Base-by-base conservation (phyloP, 2,113 vertebrate genomes). In the Dromaius novaehollandiae region DNA sequence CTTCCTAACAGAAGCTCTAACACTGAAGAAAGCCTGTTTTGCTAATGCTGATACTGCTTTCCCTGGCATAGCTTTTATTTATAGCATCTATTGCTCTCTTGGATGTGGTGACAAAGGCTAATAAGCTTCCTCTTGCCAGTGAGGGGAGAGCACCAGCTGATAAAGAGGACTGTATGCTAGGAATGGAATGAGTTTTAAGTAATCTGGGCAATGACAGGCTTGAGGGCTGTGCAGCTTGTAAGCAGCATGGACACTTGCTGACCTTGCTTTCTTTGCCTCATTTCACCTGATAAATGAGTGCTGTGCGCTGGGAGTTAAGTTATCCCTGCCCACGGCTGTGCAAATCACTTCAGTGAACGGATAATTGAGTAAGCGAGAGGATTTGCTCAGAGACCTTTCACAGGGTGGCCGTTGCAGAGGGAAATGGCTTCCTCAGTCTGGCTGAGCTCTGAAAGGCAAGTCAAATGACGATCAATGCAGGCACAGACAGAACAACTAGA, bases 201-300 rank as follows among this genome's bases (percentile, higher is more conserved):
- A 93, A 95, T 92, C 65, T 76, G 75, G 81, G 93, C 91, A 95
- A 69, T 86, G 86, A 96, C 89, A 97, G 92, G 61, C 82, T 92
- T 66, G 86, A 96, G 77, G 63, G 93, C 82, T 97, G 93, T 93
- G 96, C 83, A 94, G 90, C 91, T 93, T 93, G 66, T 88, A 96
- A 96, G 78, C 82, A 83, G 86, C 56, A 73, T 75, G 87, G 96
- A 93, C 94, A 92, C 75, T 92, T 28, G 17, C 73, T 96, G 96
- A 96, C 96, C 95, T 95, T 22, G 13, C 97, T 95, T 96, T 94
- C 94, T 89, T 87, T 97, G 96, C 96, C 92, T 97, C 97, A 96
- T 98, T 98, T 98, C 96, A 94, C 90, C 97, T 97, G 97, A 97
- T 96, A 97, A 97, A 97, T 97, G 97, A 97, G 88, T 7, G 34